Evolutionary conservation across 2,797 vertebrate species (phyloP).

Genomic region (Pangasius macronema): DNA sequence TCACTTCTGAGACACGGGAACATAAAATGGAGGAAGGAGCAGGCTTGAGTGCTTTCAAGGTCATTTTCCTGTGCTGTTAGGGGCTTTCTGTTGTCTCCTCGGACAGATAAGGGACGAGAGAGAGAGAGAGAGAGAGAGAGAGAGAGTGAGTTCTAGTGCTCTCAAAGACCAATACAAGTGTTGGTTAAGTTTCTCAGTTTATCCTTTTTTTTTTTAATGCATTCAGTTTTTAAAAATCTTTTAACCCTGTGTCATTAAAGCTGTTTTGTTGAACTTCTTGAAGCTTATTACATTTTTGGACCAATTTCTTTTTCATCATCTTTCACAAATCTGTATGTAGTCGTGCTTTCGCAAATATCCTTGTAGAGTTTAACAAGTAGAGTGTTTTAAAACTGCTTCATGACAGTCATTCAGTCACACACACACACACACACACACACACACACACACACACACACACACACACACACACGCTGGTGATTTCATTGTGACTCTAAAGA

Average conservation of each 20-base stretch:
- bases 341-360: background rate
- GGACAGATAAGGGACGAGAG: background rate
- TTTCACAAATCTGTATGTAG: background rate
- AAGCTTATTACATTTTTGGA: background rate
- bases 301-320: background rate
- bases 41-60: slow-evolving; percentile 12
- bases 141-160: background rate
- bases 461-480: background rate
- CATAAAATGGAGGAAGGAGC: background rate
- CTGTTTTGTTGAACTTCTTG: background rate
- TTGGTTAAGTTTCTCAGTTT: background rate
- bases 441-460: slow-evolving; percentile 2
- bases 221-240: background rate
- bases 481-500: slow-evolving; percentile 12
- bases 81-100: background rate
- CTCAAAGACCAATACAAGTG: background rate
- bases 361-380: background rate
- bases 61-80: background rate
- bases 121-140: background rate
- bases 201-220: background rate
- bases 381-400: background rate
- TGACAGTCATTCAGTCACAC: background rate
- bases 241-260: background rate
- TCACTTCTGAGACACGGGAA: background rate
- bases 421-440: background rate